Evolutionary conservation across 2,888 invertebrate genomes (phyloP).

Genomic region (Macropis europaea): DNA sequence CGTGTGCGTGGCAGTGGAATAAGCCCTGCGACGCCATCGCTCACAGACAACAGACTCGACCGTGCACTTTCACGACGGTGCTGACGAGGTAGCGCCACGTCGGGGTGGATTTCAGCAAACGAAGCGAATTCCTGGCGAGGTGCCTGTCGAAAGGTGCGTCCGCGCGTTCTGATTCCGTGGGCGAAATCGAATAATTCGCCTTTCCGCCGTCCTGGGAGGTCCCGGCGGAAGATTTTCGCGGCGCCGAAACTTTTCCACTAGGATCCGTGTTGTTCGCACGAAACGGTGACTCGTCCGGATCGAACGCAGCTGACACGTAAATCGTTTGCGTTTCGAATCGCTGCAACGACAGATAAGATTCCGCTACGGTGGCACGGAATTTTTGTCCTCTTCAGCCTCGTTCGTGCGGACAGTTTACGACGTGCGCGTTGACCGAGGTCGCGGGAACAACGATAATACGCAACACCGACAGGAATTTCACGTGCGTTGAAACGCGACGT

Average conservation of each 20-base stretch:
- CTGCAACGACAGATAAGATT: not conserved
- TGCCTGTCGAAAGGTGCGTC: slow-evolving; percentile 51
- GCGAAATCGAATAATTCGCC: slow-evolving; percentile 6
- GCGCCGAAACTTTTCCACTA: slow-evolving; percentile 21
- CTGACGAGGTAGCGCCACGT: slow-evolving; percentile 31
- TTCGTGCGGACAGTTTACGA: slow-evolving; percentile 5
- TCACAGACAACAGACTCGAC: slow-evolving; percentile 41
- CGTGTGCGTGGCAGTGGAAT: slow-evolving; percentile 33
- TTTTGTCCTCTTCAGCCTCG: not conserved
- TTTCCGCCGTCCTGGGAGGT: not conserved
- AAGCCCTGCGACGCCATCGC: slow-evolving; percentile 46
- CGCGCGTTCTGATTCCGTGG: slow-evolving; percentile 14
- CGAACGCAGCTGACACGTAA: not conserved
- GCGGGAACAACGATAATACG: slow-evolving; percentile 2
- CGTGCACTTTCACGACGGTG: slow-evolving; percentile 57
- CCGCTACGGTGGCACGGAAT: not conserved
- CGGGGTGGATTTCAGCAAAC: slow-evolving; percentile 47
- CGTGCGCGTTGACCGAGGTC: slow-evolving; percentile 39
- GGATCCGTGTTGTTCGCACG: not conserved
- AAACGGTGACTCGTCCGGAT: not conserved
- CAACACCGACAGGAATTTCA: not conserved
- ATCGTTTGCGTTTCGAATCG: not conserved
- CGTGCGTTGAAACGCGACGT: slow-evolving; percentile 21
- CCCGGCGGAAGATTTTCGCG: slow-evolving; percentile 29
- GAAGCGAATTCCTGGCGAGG: slow-evolving; percentile 63